Conservation (phyloP, 2,888 invertebrate species). For the Meiosimyza decipiens region DNA sequence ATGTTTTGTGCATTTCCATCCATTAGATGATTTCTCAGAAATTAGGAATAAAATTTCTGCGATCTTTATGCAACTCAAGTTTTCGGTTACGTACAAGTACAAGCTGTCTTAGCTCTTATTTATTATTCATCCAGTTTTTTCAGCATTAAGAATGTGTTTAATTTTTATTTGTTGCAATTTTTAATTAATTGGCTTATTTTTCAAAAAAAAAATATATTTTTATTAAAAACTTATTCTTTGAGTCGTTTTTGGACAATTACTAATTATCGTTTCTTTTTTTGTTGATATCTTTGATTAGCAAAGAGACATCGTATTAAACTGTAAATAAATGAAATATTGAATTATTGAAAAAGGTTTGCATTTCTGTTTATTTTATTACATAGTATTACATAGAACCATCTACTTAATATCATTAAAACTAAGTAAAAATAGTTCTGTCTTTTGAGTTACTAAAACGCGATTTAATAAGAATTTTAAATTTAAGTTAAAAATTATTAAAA, state of each 20-base stretch:
- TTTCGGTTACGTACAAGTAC: constrained; percentile 17
- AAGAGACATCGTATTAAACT: constrained; percentile 61
- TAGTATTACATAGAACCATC: not conserved
- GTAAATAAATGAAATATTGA: constrained; percentile 44
- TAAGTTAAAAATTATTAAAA: not conserved
- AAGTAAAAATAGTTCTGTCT: not conserved
- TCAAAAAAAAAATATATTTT: constrained; percentile 31
- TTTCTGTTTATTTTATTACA: not conserved
- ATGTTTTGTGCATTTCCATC: constrained; percentile 69
- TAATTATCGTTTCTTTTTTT: constrained; percentile 44
- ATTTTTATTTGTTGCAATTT: constrained; percentile 2
- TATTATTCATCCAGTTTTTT: constrained; percentile 29
- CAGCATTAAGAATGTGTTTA: constrained; percentile 30
- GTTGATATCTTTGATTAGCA: constrained; percentile 61
- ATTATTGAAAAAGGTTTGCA: not conserved
- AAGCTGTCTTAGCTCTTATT: constrained; percentile 16
- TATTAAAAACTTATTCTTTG: not conserved
- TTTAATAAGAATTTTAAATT: not conserved
- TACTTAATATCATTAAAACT: not conserved
- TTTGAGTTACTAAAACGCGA: not conserved
- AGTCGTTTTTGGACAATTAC: constrained; percentile 47
- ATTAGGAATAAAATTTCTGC: constrained; percentile 54
- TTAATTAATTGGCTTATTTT: constrained; percentile 23
- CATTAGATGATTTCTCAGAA: constrained; percentile 67
- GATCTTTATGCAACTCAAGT: constrained; percentile 40